Conservation (phyloP, 2,888 invertebrate species). For the Azorinus chamasolen region DNA sequence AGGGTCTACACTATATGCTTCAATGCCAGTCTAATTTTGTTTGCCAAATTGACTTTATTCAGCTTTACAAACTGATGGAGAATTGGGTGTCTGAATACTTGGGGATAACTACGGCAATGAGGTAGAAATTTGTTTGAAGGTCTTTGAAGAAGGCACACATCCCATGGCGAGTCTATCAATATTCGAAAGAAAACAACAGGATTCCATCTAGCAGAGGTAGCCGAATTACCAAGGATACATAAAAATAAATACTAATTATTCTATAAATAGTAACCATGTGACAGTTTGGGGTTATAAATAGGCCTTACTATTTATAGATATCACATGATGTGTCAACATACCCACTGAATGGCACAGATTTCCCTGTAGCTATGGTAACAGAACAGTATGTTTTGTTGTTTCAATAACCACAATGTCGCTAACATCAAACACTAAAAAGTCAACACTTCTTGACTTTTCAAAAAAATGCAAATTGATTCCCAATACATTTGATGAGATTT, state of each 20-base stretch:
- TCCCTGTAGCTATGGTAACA: no score
- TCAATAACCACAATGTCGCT: no score
- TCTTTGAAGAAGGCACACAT: neutral
- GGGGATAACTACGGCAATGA: no score
- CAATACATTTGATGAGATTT: constrained; percentile 18
- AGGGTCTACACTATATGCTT: no score
- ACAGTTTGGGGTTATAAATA: constrained; percentile 43
- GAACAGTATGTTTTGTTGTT: no score
- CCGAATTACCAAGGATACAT: constrained; percentile 50
- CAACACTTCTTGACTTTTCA: neutral
- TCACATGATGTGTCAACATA: constrained; percentile 51
- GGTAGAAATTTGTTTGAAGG: neutral
- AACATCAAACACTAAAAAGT: neutral
- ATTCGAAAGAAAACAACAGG: constrained; percentile 11
- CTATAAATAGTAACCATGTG: constrained; percentile 34
- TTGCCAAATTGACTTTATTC: no score
- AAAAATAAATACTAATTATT: constrained; percentile 49
- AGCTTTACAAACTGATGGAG: no score
- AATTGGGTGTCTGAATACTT: no score
- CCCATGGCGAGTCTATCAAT: no score
- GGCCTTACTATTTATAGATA: constrained; percentile 59
- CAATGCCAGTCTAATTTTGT: no score
- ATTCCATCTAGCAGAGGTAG: constrained; percentile 61
- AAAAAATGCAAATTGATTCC: neutral
- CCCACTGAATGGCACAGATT: constrained; percentile 49